Conservation (phyloP, 2,888 invertebrate genomes). For the Idaea dimidiata region DNA sequence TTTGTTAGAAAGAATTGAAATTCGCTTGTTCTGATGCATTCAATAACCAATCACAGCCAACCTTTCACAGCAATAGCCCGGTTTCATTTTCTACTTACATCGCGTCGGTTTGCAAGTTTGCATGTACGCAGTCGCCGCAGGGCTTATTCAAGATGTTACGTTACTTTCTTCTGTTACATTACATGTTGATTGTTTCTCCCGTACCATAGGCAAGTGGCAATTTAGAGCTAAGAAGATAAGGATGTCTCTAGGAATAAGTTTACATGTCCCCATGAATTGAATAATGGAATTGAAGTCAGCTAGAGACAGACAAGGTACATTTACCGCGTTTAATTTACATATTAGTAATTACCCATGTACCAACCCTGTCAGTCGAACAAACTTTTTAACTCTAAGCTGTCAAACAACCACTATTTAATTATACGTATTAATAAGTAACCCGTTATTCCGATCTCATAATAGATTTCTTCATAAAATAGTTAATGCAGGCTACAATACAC, state of each 20-base stretch:
- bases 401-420: slow-evolving; percentile 57
- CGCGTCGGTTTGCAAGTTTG: slow-evolving; percentile 48
- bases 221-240: slow-evolving; percentile 57
- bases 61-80: slow-evolving; percentile 68
- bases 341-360: slow-evolving; percentile 17
- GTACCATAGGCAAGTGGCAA: slow-evolving; percentile 49
- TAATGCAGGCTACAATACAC: slow-evolving; percentile 76
- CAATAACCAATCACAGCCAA: slow-evolving; percentile 44
- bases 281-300: slow-evolving; percentile 56
- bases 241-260: slow-evolving; percentile 22
- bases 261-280: slow-evolving; percentile 40
- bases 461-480: slow-evolving; percentile 73
- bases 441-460: slow-evolving; percentile 77
- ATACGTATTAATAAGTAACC: slow-evolving; percentile 75
- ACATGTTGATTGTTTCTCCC: slow-evolving; percentile 71
- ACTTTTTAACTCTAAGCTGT: slow-evolving; percentile 60
- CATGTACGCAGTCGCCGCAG: slow-evolving; percentile 74
- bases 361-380: slow-evolving; percentile 17
- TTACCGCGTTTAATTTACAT: slow-evolving; percentile 27
- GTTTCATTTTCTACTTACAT: slow-evolving; percentile 59
- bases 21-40: slow-evolving; percentile 24
- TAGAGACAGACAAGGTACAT: slow-evolving; percentile 24
- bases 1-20: slow-evolving; percentile 22
- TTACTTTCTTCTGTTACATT: slow-evolving; percentile 74
- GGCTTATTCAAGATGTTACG: slow-evolving; percentile 76